Evolutionary conservation across 1,140 invertebrate species (phyloP).

Genomic region (Nixonia krombeini): DNA sequence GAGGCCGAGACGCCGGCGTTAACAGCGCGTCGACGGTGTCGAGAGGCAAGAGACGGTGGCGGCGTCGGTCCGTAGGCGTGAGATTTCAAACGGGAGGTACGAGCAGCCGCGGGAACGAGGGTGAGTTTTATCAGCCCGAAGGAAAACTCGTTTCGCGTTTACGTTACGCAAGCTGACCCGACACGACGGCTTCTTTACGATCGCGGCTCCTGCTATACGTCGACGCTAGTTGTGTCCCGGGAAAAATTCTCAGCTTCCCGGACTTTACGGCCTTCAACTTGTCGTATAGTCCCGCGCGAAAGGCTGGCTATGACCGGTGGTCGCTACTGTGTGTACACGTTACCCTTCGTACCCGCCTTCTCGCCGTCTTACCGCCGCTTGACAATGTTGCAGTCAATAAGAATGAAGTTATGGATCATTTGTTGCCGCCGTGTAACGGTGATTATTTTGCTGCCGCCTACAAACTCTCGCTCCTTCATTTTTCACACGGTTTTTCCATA

Average conservation of each 20-base stretch:
- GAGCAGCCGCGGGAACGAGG: constrained; percentile 16
- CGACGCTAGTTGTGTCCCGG: constrained; percentile 51
- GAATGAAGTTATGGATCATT: constrained; percentile 41
- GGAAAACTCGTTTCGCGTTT: constrained; percentile 58
- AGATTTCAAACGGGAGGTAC: constrained; percentile 50
- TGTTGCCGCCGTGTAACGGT: constrained; percentile 32
- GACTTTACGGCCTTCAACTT: constrained; percentile 51
- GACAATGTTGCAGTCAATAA: not conserved
- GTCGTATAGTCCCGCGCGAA: constrained; percentile 44
- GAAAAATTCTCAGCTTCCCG: constrained; percentile 50
- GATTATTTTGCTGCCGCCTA: too few relatives aligned
- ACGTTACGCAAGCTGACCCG: constrained; percentile 59
- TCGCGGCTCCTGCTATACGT: constrained; percentile 48
- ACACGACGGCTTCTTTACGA: constrained; percentile 61
- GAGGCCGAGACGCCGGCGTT: constrained; percentile 39
- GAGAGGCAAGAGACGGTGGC: constrained; percentile 27
- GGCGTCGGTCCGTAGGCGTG: constrained; percentile 41
- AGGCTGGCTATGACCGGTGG: constrained; percentile 31
- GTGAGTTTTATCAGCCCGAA: constrained; percentile 47
- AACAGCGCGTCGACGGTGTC: constrained; percentile 35
- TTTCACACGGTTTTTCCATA: not conserved
- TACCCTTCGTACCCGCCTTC: constrained; percentile 8
- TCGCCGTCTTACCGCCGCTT: constrained; percentile 2
- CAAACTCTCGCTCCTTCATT: not conserved
- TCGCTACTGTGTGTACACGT: constrained; percentile 20